A percentile compares a stretch with the other conserved stretches of the same genome.
Evolutionary conservation across 1,140 invertebrate species (phyloP).

Genomic region (Diuraphis noxia): DNA sequence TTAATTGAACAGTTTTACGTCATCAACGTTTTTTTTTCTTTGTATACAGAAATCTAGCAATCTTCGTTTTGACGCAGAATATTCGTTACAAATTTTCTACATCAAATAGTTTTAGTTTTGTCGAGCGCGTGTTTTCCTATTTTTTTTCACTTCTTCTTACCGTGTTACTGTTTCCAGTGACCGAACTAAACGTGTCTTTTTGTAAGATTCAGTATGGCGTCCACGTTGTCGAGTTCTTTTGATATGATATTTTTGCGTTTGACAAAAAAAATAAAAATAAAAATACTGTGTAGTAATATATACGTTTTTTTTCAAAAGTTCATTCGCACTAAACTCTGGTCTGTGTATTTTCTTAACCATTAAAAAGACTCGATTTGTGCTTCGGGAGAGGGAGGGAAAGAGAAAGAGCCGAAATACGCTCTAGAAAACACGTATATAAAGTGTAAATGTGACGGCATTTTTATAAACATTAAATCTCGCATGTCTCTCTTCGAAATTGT

Average conservation of each 20-base stretch:
- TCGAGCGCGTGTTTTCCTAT: not conserved
- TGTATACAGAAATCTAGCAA: not conserved
- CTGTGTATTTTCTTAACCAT: not conserved
- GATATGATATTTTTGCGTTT: conserved; percentile 32
- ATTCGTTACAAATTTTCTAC: not conserved
- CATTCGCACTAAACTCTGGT: not conserved
- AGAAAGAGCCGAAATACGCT: not conserved
- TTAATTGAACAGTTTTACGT: not conserved
- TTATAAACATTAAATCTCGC: conserved; percentile 6
- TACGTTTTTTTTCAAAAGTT: not conserved
- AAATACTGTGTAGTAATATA: not conserved
- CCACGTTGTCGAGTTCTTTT: conserved; percentile 14
- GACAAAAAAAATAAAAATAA: too few relatives aligned
- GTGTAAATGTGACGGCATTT: not conserved
- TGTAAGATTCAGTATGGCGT: not conserved
- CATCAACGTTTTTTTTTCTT: not conserved
- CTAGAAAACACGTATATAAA: not conserved
- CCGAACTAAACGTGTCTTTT: conserved; percentile 37
- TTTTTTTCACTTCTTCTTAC: not conserved
- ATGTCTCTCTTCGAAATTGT: not conserved
- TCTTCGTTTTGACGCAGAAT: not conserved
- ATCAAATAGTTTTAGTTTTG: not conserved
- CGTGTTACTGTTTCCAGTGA: conserved; percentile 15
- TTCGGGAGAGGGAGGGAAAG: too few relatives aligned
- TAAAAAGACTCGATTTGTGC: not conserved